Conservation (phyloP, 2,888 invertebrate species). For the Agriopis aurantiaria region DNA sequence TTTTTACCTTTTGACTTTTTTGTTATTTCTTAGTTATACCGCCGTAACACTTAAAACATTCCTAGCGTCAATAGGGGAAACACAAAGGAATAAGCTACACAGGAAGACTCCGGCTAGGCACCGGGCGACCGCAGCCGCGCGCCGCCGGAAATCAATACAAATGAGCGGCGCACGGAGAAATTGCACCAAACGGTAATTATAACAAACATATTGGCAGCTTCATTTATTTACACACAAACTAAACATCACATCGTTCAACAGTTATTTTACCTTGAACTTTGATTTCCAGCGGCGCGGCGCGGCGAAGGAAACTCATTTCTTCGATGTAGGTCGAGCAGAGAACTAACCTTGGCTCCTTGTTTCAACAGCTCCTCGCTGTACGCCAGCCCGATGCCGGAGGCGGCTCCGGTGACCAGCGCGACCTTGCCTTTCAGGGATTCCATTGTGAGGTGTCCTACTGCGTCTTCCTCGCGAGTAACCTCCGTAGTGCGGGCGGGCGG, state of each 20-base stretch:
- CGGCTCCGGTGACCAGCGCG: conserved; percentile 90
- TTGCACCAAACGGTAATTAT: not conserved
- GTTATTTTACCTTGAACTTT: conserved; percentile 73
- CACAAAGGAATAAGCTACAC: conserved; percentile 55
- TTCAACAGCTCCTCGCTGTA: conserved; percentile 90
- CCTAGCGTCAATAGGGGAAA: conserved; percentile 6
- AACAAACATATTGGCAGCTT: not conserved
- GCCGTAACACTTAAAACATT: too few species aligned
- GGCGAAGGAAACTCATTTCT: conserved; percentile 42
- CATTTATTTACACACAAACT: conserved; percentile 22
- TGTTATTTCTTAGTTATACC: too few species aligned
- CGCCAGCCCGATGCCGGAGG: conserved; percentile 90
- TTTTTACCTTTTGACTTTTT: too few species aligned
- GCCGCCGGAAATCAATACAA: conserved; percentile 79
- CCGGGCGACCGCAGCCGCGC: conserved; percentile 55
- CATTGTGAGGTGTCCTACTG: conserved; percentile 80
- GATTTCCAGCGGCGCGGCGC: conserved; percentile 47
- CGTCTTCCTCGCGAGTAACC: conserved; percentile 63
- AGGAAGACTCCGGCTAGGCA: conserved; percentile 55
- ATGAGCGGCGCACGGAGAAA: conserved; percentile 51
- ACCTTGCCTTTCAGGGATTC: conserved; percentile 90
- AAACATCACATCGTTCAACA: conserved; percentile 60
- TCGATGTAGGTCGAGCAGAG: conserved; percentile 6
- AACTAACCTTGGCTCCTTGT: conserved; percentile 90
- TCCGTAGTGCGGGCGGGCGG: conserved; percentile 56